Evolutionary conservation across 1,140 invertebrate genomes (phyloP), one percentile per base, ranked within the genome.

Genomic region (Neoseiulus cucumeris): DNA sequence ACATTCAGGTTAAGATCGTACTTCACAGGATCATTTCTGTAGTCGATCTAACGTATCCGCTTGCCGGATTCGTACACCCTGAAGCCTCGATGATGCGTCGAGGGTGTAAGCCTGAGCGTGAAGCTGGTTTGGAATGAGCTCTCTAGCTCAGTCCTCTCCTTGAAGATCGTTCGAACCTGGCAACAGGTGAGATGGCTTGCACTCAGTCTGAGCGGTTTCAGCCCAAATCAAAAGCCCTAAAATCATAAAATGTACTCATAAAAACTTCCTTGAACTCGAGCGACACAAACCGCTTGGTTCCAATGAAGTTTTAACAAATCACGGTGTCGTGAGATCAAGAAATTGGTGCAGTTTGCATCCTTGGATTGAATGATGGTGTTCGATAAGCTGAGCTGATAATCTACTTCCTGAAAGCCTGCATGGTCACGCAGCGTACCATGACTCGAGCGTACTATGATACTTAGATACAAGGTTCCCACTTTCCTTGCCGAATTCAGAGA

Each of bases 11-110:
- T 25, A 59, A 59, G 51, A 59, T 59, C 51, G 51, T 59, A 59
- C 51, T 59, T 59, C 51, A 59, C 51, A 59, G 51, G 51, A 59
- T 59, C 51, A 59, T 59, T 59, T 59, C 51, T 59, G 51, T 59
- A 59, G 51, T 59, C 14, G 14, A 59, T 59, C 51, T 59, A 59
- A 59, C 51, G 51, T 59, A 20, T 59, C 51, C 51, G 51, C 51
- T 59, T 59, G 51, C 51, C 51, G 51, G 51, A 59, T 59, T 59
- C 51, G 51, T 59, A 59, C 51, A 59, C 22, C 51, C 51, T 59
- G 51, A 59, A 59, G 22, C 51, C 51, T 14, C 51, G 51, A 59
- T 59, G 51, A 59, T 59, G 51, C 51, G 51, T 59, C 33, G 51
- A 59, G 51, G 51, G 51, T 59, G 51, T 59, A 20, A 33, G 51